Evolutionary conservation across 2,888 invertebrate species (phyloP), one percentile per base, ranked within the genome.

Genomic region (Tachystola acroxantha): DNA sequence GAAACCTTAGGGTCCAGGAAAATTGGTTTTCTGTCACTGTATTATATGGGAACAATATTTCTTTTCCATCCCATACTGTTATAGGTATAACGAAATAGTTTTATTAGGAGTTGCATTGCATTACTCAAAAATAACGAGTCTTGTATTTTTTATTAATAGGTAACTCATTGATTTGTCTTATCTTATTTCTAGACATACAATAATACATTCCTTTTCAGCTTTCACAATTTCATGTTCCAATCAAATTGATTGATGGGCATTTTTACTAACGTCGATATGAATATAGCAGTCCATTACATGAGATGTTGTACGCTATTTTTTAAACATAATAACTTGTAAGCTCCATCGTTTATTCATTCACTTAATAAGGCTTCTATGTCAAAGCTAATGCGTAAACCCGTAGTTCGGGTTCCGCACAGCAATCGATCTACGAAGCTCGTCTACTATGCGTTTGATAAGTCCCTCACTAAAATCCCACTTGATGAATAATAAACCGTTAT

Each of bases 301-400:
- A 38, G 42, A 36, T 36, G 32, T 16, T 6, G 16, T 16, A 16
- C 16, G 16, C 16, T 16, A 16, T 34, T 22, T 22, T 29, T 37
- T 25, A 28, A 37, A 29, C 37, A 37, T 37, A 37, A 41, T 40
- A 34, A 35, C 36, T 45, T 42, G 44, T 44, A 44, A 46, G 37
- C 34, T 34, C 41, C 55, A 56, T 51, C 50, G 48, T 42, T 46
- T 48, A 58, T 58, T 57, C 51, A 60, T 59, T 57, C 53, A 51
- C 49, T 46, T 57, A 63, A 64, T 55, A 57, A 58, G 59, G 53
- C 62, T 58, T 67, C 60, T 67, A 58, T 71, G 67, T 67, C 69
- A 64, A 50, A 64, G 57, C 59, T 60, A 61, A 66, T 62, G 57
- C 49, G 51, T 45, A 58, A 65, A 65, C 70, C 60, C 56, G 70